Conservation (phyloP, 2,113 vertebrate species). For the Myotis brandtii region DNA sequence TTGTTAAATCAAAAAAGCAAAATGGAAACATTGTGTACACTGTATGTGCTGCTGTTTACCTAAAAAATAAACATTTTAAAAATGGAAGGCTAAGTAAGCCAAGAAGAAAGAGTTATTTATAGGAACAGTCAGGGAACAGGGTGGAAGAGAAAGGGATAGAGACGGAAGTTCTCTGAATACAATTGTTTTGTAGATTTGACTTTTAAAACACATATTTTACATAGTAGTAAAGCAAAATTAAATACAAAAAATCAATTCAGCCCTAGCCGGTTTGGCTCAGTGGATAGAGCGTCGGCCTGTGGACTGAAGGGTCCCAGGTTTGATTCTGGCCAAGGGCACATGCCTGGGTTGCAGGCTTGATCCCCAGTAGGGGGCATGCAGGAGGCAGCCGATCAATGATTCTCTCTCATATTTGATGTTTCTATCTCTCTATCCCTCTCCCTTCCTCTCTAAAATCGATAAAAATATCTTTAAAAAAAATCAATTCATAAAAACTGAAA, state of each 20-base stretch:
- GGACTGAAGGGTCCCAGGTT: too few species aligned
- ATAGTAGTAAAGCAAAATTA: slow-evolving; percentile 39
- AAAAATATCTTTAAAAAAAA: not conserved
- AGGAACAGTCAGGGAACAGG: not conserved
- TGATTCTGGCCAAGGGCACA: too few species aligned
- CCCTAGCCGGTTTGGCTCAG: too few species aligned
- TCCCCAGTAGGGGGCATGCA: too few species aligned
- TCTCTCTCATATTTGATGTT: too few species aligned
- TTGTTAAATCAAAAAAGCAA: slow-evolving; percentile 1
- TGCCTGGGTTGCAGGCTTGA: too few species aligned
- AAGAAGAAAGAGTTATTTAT: not conserved
- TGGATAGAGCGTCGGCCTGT: too few species aligned
- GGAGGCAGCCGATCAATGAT: too few species aligned
- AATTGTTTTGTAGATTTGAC: slow-evolving; percentile 17
- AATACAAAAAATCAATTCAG: not conserved
- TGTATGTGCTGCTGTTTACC: not conserved
- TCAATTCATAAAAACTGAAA: slow-evolving; percentile 28
- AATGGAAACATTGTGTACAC: not conserved
- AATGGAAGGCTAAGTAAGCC: slow-evolving; percentile 4
- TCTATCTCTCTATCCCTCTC: too few species aligned
- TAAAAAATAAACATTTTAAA: not conserved
- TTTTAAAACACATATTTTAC: not conserved
- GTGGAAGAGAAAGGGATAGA: not conserved
- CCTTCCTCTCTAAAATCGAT: too few species aligned
- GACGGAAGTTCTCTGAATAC: not conserved